Percentiles rank a stretch among this genome's conserved stretches.
phyloP scores from a whole-genome alignment of 2,888 invertebrate species.

The Agapostemon virescens region DNA sequence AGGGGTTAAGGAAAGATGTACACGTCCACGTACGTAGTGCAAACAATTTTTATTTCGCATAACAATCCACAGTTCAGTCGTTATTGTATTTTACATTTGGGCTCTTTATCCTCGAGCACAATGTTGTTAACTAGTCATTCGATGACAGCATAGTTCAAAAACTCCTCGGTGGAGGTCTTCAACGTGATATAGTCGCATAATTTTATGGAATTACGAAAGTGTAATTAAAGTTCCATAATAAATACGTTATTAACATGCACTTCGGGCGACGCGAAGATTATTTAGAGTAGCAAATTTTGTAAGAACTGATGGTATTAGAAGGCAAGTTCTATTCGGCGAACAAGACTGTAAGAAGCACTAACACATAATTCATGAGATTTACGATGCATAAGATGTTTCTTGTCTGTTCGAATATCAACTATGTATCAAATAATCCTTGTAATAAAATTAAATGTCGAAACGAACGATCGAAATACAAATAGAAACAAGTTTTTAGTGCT shows the following conservation, averaged over 20 bases:
- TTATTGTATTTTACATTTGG: background rate
- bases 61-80: background rate
- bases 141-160: background rate
- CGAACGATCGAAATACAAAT: too few relatives aligned
- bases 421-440: background rate
- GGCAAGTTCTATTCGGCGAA: background rate
- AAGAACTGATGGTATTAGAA: background rate
- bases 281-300: slow-evolving; percentile 1
- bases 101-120: background rate
- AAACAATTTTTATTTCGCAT: too few relatives aligned
- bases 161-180: background rate
- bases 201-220: background rate
- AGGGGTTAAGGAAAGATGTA: background rate
- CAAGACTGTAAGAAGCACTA: background rate
- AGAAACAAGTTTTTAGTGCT: too few relatives aligned
- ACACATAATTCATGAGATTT: background rate
- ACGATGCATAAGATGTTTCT: background rate
- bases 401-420: background rate
- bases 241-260: background rate
- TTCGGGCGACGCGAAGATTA: background rate
- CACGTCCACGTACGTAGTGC: background rate
- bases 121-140: background rate
- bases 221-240: background rate
- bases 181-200: background rate
- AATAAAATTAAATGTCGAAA: background rate